Percentiles rank a stretch among this genome's conserved stretches.
Evolutionary conservation across 35 echinoderm and acorn worm genomes (phyloP).

Genomic region (Apostichopus japonicus): DNA sequence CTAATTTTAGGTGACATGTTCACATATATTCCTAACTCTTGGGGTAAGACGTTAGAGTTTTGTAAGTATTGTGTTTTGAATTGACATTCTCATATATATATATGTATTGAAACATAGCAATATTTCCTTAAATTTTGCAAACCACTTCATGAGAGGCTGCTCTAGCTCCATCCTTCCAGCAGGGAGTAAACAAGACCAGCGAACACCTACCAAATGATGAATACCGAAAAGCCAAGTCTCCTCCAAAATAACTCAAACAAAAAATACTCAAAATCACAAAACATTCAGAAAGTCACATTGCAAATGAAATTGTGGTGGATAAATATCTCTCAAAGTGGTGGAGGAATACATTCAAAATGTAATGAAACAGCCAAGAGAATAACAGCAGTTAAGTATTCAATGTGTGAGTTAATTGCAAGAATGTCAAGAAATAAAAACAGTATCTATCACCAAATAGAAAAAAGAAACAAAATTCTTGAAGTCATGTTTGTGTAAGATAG

Average conservation of each 20-base stretch:
- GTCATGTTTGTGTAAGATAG: background rate
- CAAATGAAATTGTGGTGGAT: background rate
- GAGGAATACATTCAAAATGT: background rate
- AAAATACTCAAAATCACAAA: slow-evolving; percentile 15
- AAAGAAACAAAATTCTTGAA: background rate
- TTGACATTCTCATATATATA: too few relatives aligned
- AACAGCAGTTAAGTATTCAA: background rate
- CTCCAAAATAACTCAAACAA: slow-evolving; percentile 1
- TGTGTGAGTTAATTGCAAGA: background rate
- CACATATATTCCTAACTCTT: too few relatives aligned
- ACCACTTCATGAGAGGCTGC: background rate
- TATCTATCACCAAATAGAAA: background rate
- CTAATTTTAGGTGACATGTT: too few relatives aligned
- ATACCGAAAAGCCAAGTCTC: slow-evolving; percentile 7
- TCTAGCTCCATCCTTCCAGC: slow-evolving; percentile 30
- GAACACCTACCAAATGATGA: slow-evolving; percentile 16
- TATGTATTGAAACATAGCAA: too few relatives aligned
- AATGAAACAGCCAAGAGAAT: background rate
- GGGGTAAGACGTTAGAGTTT: too few relatives aligned
- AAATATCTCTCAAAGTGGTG: background rate
- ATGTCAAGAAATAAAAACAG: background rate
- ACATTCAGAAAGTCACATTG: background rate
- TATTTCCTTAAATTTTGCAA: background rate
- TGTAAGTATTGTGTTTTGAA: too few relatives aligned
- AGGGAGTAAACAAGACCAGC: slow-evolving; percentile 29